Evolutionary conservation across 2,797 vertebrate genomes (phyloP).

Genomic region (Cottoperca gobio): DNA sequence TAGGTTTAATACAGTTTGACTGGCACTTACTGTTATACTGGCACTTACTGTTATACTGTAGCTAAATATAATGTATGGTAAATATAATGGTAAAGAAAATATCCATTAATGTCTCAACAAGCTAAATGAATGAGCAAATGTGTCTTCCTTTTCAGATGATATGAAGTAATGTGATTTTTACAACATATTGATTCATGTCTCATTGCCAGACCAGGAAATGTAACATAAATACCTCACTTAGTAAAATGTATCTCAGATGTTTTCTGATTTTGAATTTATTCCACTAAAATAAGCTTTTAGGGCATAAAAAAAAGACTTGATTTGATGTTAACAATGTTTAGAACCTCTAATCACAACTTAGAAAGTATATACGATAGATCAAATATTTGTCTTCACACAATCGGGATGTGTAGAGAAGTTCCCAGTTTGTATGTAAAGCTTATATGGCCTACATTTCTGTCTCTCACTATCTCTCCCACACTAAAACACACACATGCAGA

Average conservation of each 20-base stretch:
- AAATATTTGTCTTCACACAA: not conserved
- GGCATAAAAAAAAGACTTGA: not conserved
- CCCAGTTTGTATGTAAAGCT: not conserved
- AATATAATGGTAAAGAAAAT: not conserved
- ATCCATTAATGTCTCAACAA: not conserved
- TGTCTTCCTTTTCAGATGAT: not conserved
- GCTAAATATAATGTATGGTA: no score
- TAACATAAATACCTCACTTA: not conserved
- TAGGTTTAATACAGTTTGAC: not conserved
- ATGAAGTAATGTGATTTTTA: not conserved
- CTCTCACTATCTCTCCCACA: no score
- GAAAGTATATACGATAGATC: not conserved
- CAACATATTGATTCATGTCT: not conserved
- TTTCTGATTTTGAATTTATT: not conserved
- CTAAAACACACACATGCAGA: not conserved
- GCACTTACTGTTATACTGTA: not conserved
- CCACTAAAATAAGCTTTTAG: not conserved
- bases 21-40: not conserved
- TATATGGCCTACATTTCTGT: not conserved
- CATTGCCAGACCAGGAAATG: not conserved
- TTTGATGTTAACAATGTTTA: not conserved
- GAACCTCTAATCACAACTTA: not conserved
- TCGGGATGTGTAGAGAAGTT: not conserved
- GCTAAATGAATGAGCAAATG: constrained; percentile 14
- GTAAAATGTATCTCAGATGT: not conserved